A percentile compares a stretch with the other conserved stretches of the same genome.
Evolutionary conservation across 2,888 invertebrate genomes (phyloP).

Genomic region (Tolmerus cingulatus): DNA sequence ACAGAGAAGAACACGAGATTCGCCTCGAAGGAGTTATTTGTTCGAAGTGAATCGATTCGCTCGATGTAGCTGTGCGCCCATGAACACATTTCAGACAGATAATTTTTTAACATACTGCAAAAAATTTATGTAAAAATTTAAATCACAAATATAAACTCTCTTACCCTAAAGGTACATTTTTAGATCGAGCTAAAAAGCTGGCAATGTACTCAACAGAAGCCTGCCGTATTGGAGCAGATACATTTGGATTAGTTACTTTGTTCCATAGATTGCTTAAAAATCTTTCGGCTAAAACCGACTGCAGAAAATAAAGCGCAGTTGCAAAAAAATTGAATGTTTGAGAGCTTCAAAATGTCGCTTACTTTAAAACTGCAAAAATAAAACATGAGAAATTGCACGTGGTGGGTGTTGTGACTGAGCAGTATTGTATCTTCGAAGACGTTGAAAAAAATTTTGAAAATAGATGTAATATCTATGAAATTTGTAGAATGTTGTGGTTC

Average conservation of each 20-base stretch:
- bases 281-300: slow-evolving; percentile 66
- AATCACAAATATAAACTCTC: slow-evolving; percentile 50
- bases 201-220: slow-evolving; percentile 77
- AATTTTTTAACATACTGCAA: slow-evolving; percentile 71
- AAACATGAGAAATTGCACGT: slow-evolving; percentile 81
- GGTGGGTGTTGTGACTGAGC: slow-evolving; percentile 82
- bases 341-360: neutral
- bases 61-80: slow-evolving; percentile 87
- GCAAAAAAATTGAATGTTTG: neutral
- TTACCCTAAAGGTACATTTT: slow-evolving; percentile 70
- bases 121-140: slow-evolving; percentile 17
- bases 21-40: slow-evolving; percentile 68
- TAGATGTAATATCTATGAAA: slow-evolving; percentile 26
- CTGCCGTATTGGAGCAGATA: slow-evolving; percentile 72
- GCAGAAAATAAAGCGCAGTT: neutral
- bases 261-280: slow-evolving; percentile 78
- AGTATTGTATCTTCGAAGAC: slow-evolving; percentile 84
- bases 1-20: slow-evolving; percentile 91
- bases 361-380: slow-evolving; percentile 74
- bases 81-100: slow-evolving; percentile 74
- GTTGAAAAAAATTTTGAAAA: slow-evolving; percentile 68
- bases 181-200: slow-evolving; percentile 76
- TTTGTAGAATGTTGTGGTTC: neutral
- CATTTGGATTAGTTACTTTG: slow-evolving; percentile 73
- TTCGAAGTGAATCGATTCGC: slow-evolving; percentile 57